Percentiles rank a stretch among this genome's conserved stretches.
Conservation (phyloP, 1,140 invertebrate genomes). For the Orchestia grillus region DNA sequence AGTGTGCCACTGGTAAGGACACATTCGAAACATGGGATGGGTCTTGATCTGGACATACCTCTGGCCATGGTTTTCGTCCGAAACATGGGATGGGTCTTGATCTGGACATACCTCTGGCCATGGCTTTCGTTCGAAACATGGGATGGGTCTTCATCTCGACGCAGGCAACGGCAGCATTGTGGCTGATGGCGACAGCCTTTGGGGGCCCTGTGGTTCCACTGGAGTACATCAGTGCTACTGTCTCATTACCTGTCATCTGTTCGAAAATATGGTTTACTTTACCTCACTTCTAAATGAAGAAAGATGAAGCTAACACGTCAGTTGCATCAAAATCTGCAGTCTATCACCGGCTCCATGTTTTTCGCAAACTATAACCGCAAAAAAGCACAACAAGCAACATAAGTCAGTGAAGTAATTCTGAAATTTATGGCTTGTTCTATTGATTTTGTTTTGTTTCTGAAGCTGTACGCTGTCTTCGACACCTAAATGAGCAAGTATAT, state of each 20-base stretch:
- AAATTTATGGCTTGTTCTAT: background rate
- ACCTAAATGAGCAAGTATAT: background rate
- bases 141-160: background rate
- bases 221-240: background rate
- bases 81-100: conserved; percentile 9
- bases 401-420: too few species aligned
- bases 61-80: too few species aligned
- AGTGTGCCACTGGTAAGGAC: too few species aligned
- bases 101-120: background rate
- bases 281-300: too few species aligned
- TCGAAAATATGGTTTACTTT: background rate
- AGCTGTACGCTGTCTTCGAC: background rate
- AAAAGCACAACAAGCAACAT: too few species aligned
- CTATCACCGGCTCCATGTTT: too few species aligned
- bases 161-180: conserved; percentile 16
- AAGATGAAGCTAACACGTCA: too few species aligned
- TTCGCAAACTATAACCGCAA: too few species aligned
- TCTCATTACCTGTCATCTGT: conserved; percentile 6
- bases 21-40: too few species aligned
- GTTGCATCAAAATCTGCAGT: too few species aligned
- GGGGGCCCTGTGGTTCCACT: conserved; percentile 54
- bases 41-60: too few species aligned
- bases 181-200: conserved; percentile 27
- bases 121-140: background rate
- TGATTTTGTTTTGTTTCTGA: background rate